Base-by-base conservation (phyloP, 2,888 invertebrate genomes). In the Zele albiditarsus region DNA sequence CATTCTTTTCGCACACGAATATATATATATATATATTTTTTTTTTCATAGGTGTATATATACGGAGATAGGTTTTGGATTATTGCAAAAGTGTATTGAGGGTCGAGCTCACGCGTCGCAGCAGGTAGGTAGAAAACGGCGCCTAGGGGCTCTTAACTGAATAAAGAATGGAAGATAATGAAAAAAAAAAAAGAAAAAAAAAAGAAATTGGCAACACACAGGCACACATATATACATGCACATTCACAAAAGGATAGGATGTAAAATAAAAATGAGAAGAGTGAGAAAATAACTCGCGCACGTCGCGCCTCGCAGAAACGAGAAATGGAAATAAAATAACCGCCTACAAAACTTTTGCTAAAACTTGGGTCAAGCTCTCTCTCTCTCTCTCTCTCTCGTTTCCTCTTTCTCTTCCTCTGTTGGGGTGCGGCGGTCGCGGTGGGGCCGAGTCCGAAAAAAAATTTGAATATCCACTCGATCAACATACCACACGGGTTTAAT, bases 401-500 rank as follows among this genome's bases (percentile, higher is more conserved):
- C n/a, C 8, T 16, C 12, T 38, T 8, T 38, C 53, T 20, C 8
- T 16, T 8, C 12, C 12, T 38, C 20, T 53, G 53, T 20, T 20
- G 20, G 20, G 20, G 53, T 10, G 20, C 53, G 53, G 53, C 53
- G 20, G 4, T 16, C 3, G 58, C 58, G 33, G 25, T 71, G 57
- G 53, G 65, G 27, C 49, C 62, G 74, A 71, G 42, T 33, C 42
- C 62, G n/a, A 73, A 69, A 28, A 67, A 33, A 78, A 73, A 78
- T 78, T 77, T 77, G 77, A 78, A 78, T 78, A 77, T 75, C 78
- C 74, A 74, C 76, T 79, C 78, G 78, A 79, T 79, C 77, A 72
- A 74, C 73, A 63, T 38, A 63, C 63, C 63, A 63, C 62, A 60
- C 31, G 62, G 16, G 28, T 63, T 63, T 63, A 63, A 63, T 63